Base-by-base conservation (phyloP, 1,140 invertebrate genomes). In the Battus philenor region DNA sequence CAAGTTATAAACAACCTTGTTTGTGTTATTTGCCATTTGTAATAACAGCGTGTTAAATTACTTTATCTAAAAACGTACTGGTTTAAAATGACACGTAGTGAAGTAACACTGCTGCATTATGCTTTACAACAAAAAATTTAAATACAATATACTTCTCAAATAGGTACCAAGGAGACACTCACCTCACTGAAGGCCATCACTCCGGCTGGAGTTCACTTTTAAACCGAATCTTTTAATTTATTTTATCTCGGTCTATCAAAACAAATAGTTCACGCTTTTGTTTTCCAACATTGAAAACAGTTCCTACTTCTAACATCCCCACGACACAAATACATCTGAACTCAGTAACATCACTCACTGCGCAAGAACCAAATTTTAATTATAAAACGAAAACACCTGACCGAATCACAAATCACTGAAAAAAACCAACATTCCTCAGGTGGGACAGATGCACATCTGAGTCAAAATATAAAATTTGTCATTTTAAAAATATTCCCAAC, bases 181-280 rank as follows among this genome's bases (percentile, higher is more conserved):
- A 87, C 86, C 86, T 87, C 84, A 84, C 83, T 87, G 81, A 86
- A 87, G 86, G 86, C 82, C 86, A 87, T 87, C 65, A 85, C 83
- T 86, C 70, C 71, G 65, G 71, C 75, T 72, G 75, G 73, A 62
- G 59, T 54, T 73, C 55, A 62, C 62, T 55, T 60, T 68, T 68
- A 66, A 63, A 63, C 68, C 72, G 69, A 78, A 70, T 72, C 82
- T 73, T 64, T 74, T 62, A 79, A 79, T 79, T 76, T 71, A 75
- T 63, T 82, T 74, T 77, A 82, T 75, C 73, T 74, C 81, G 63
- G 55, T 79, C 72, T 75, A 83, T 83, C 84, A 86, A 86, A 86
- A 86, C 82, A 86, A 85, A 85, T 81, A 85, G 81, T 85, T 85
- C 68, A 82, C 61, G 79, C 81, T 82, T 80, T 77, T 85, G 76